A percentile compares a stretch with the other conserved stretches of the same genome.
Conservation (phyloP, 2,797 vertebrate genomes). For the Scolopax bukidnonensis region DNA sequence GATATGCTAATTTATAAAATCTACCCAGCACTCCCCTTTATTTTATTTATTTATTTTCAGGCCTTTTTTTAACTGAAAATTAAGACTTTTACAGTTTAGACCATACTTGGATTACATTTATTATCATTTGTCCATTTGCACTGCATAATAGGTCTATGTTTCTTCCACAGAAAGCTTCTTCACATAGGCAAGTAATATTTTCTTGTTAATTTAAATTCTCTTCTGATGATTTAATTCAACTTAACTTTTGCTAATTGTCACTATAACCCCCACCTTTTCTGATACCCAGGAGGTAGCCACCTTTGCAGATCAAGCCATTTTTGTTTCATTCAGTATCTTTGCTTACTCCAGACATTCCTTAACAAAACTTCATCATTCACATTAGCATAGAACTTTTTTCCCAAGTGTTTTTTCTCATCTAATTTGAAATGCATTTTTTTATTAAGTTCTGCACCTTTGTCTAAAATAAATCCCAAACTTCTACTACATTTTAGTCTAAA, state of each 20-base stretch:
- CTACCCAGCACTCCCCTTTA: neutral
- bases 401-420: neutral
- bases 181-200: neutral
- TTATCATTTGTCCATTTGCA: neutral
- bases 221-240: neutral
- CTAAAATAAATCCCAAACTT: constrained; percentile 21
- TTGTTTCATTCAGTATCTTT: neutral
- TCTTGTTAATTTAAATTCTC: neutral
- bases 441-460: constrained; percentile 3
- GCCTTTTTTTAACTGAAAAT: neutral
- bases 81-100: neutral
- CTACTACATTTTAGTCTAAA: neutral
- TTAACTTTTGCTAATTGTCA: neutral
- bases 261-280: neutral
- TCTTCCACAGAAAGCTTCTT: neutral
- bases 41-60: neutral
- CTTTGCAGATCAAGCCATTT: neutral
- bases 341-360: neutral
- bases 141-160: neutral
- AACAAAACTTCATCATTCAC: neutral
- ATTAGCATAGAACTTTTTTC: neutral
- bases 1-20: neutral
- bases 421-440: neutral
- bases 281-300: neutral
- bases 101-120: neutral